Evolutionary conservation across 2,797 vertebrate genomes (phyloP), one percentile per base, ranked within the genome.

Genomic region (Macropodus opercularis): DNA sequence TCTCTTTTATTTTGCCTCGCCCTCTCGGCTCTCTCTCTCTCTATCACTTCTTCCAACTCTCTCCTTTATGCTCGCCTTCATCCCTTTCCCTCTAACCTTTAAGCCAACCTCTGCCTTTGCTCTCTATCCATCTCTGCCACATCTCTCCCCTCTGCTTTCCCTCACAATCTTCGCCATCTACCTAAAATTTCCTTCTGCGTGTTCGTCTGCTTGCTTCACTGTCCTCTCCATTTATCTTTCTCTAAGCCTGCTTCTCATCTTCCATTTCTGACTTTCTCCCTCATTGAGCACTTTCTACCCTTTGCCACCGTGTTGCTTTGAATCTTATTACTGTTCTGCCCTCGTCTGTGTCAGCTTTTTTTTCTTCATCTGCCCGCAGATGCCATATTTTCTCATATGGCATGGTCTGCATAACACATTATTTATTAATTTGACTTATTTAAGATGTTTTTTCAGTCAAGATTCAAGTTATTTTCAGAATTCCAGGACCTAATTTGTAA

Each of bases 21-120:
- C 5, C 49, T 26, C 10, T 9, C 26, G 35, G 52, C 26, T 47
- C 62, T 23, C 11, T 42, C 73, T 55, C 39, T 54, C 26, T 18
- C 53, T 71, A 69, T 83, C 80, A 67, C 75, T 58, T 69, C 51
- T 46, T 76, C 60, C 53, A 71, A 68, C 58, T 69, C 71, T 65
- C 65, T 79, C 73, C 59, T 72, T 81, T 57, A 75, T 71, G 56
- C 66, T 66, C 34, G 61, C 42, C 3, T 58, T 70, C 29, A 12
- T 74, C 63, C 71, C 70, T 68, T 69, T 59, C 56, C 64, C 72
- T 69, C 74, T 83, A 69, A 86, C 80, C 78, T 85, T 72, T 81
- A 69, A 77, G 75, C 71, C 74, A 79, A 75, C 74, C 72, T 77
- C 76, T 83, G 79, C 72, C 82, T 83, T 50, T 69, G 24, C 81